Evolutionary conservation across 2,888 invertebrate genomes (phyloP), one percentile per base, ranked within the genome.

Genomic region (Hipparchia semele): DNA sequence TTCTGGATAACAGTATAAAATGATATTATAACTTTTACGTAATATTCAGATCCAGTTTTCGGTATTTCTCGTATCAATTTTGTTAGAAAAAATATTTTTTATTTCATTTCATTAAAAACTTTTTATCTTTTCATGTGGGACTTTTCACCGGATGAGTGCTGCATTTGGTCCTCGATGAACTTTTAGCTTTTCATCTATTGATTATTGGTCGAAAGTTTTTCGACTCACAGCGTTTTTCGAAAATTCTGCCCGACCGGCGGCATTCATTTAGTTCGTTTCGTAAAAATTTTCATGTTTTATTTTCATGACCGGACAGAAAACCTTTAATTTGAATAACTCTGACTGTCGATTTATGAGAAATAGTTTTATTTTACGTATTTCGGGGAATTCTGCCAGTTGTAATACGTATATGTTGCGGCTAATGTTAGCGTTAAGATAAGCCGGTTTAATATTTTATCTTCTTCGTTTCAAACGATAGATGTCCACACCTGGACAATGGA

Each of bases 161-260:
- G 51, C 23, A 56, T 12, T 67, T 10, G 56, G 33, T 64, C 23
- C 54, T 58, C 9, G 67, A 56, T 56, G 56, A 67, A 67, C 56
- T 67, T 67, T 67, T 56, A 6, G 33, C 58, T 12, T 67, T 67
- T 67, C 67, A 67, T 67, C 46, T 67, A 67, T 58, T 58, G 67
- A 67, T 65, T 65, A 65, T 33, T 65, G 65, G 33, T 12, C 33
- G 51, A 51, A 58, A 67, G 67, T 67, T 67, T 58, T 13, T 13
- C 56, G 67, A 58, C 13, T 67, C 56, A 56, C 39, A 58, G 67
- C 46, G 56, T 67, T 67, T 67, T 67, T 67, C 9, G 46, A 67
- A 66, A 66, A 45, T 58, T 58, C 23, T 46, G 58, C 67, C 67
- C 10, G 67, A 67, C 56, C 58, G 46, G 46, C 67, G 67, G 56